Evolutionary conservation across 2,888 invertebrate species (phyloP).

Genomic region (Xestia xanthographa): DNA sequence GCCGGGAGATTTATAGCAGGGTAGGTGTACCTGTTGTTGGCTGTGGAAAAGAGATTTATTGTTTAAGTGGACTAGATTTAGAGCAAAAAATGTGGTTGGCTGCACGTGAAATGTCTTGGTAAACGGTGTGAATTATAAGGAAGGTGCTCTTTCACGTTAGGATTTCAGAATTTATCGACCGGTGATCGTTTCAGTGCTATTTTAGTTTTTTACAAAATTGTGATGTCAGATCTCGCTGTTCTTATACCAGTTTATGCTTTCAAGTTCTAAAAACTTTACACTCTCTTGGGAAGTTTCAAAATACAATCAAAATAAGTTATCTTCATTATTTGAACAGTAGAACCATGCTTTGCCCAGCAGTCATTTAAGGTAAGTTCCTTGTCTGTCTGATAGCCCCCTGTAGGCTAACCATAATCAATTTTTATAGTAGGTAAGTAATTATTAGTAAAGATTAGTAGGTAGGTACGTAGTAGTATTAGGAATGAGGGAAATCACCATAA

Average conservation of each 20-base stretch:
- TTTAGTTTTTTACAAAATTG: too few species aligned
- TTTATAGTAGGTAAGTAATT: not conserved
- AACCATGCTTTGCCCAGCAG: too few species aligned
- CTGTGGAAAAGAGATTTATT: slow-evolving; percentile 42
- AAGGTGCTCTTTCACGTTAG: not conserved
- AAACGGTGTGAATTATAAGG: not conserved
- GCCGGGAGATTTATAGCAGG: slow-evolving; percentile 58
- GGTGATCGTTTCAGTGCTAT: not conserved
- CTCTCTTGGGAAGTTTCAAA: not conserved
- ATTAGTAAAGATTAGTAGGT: too few species aligned
- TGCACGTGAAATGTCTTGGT: not conserved
- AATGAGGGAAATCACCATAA: not conserved
- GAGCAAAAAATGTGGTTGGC: slow-evolving; percentile 4
- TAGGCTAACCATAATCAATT: not conserved
- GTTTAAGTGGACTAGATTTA: slow-evolving; percentile 17
- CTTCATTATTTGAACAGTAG: not conserved
- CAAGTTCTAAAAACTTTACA: not conserved
- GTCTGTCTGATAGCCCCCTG: not conserved
- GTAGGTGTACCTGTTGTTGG: slow-evolving; percentile 45
- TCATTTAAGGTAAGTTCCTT: not conserved
- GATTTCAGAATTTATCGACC: not conserved
- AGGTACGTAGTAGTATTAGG: too few species aligned
- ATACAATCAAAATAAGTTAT: not conserved
- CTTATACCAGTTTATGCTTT: not conserved
- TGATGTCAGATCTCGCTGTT: not conserved